A percentile compares a stretch with the other conserved stretches of the same genome.
These are phyloP conservation scores for Penaeus japonicus DNA, from an alignment of 1,140 invertebrate species.

Conservation along the genomic window DNA sequence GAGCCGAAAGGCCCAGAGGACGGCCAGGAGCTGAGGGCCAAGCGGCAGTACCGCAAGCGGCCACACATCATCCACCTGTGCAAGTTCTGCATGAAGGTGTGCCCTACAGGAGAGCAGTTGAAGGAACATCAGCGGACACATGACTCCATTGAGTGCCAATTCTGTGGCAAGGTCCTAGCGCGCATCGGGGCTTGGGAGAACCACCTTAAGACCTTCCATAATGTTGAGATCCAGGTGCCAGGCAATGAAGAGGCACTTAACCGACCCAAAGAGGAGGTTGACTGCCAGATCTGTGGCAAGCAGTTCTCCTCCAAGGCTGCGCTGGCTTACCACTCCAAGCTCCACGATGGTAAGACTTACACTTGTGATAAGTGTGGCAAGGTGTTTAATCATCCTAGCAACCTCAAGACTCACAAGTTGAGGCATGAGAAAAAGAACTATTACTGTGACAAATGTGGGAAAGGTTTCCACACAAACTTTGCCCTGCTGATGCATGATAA, in stretches of 20 bases:
- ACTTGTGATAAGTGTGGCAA: constrained; percentile 36
- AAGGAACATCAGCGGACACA: constrained; percentile 33
- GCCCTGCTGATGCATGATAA: constrained; percentile 44
- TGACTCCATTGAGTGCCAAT: constrained; percentile 38
- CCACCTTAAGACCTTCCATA: constrained; percentile 35
- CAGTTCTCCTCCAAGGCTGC: constrained; percentile 33
- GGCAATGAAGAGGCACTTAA: constrained; percentile 27
- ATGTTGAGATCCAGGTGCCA: constrained; percentile 45
- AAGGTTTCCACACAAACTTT: constrained; percentile 46
- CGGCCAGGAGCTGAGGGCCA: background rate
- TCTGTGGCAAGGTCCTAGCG: constrained; percentile 38
- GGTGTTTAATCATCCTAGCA: constrained; percentile 32
- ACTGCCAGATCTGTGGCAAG: constrained; percentile 26
- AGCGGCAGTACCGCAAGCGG: constrained; percentile 21
- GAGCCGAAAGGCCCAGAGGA: background rate
- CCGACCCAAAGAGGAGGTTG: constrained; percentile 22
- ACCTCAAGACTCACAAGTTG: constrained; percentile 17
- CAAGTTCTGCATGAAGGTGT: constrained; percentile 49
- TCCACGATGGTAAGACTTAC: constrained; percentile 33
- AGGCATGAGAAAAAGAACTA: constrained; percentile 27
- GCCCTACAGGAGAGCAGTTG: constrained; percentile 18
- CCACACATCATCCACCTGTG: constrained; percentile 34
- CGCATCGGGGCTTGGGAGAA: constrained; percentile 46
- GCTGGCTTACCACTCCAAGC: constrained; percentile 27
- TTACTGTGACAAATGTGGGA: constrained; percentile 32